Conservation (phyloP, 2,797 vertebrate genomes). For the Sitta carolinensis region DNA sequence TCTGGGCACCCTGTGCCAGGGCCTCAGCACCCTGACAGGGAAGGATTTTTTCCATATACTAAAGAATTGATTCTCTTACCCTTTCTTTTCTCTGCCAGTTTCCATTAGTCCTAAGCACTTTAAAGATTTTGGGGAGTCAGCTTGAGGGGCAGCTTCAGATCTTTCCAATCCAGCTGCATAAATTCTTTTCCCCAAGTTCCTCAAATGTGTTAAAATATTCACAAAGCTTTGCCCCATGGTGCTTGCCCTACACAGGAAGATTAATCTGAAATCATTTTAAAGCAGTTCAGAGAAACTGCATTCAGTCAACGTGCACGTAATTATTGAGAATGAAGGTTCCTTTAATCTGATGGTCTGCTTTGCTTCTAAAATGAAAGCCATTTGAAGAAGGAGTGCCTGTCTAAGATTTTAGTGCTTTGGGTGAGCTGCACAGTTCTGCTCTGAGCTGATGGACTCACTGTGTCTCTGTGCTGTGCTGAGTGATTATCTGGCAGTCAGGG, state of each 20-base stretch:
- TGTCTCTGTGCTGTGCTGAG: not conserved
- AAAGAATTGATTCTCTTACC: not conserved
- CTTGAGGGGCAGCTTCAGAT: not conserved
- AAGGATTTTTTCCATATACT: not conserved
- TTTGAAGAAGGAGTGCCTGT: not conserved
- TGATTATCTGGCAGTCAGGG: conserved; percentile 1
- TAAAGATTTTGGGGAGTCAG: not conserved
- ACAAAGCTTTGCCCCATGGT: not conserved
- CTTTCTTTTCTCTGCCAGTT: not conserved
- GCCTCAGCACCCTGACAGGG: not conserved
- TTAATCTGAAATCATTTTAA: not conserved
- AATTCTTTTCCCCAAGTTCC: not conserved
- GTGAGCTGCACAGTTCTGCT: not conserved
- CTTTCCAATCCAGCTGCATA: not conserved
- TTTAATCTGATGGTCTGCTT: not conserved
- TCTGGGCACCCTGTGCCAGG: not conserved
- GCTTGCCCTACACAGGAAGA: not conserved
- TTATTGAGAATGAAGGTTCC: not conserved
- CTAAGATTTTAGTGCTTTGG: not conserved
- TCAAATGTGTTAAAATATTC: not conserved
- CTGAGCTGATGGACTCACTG: not conserved
- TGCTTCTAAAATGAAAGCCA: not conserved
- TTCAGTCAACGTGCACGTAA: not conserved
- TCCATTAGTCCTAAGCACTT: not conserved
- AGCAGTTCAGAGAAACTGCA: not conserved